Evolutionary conservation across 2,113 vertebrate genomes (phyloP), one percentile per base, ranked within the genome.

Genomic region (Ictalurus furcatus): DNA sequence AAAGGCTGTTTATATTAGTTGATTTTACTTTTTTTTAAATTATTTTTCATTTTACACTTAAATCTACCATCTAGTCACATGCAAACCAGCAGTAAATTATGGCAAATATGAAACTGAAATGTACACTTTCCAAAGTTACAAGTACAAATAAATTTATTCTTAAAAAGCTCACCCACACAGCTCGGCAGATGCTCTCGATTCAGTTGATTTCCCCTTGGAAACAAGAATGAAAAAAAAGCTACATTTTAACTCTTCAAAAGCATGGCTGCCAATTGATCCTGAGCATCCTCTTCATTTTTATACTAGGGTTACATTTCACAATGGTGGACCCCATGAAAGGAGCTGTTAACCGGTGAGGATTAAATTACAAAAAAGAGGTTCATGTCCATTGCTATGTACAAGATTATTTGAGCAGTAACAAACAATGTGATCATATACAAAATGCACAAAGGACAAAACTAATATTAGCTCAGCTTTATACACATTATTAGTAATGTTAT

Each of bases 181-280:
- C 91, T 95, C 97, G 97, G 94, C 97, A 96, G 89, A 95, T 96
- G 92, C 92, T 95, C 73, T 94, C 96, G 90, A 97, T 93, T 94
- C 96, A 97, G 94, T 94, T 78, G 91, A 98, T 90, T 95, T 95
- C 96, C 90, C 97, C 96, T 97, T 97, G 94, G 90, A 94, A 94
- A 90, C 88, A 88, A 91, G 91, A 92, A 48, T 48, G 44, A 44
- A 88, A 88, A 92, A 91, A 91, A 93, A 88, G 90, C 67, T 87
- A 88, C 48, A 16, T 86, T 84, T 85, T 87, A 80, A 85, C 80
- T 88, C 89, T 48, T 84, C 79, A 81, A 67, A 86, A 84, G 76
- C 44, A 82, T 11, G 44, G 7, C 86, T 59, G 87, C 74, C 65
- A 89, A 91, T 85, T 37, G 67, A 83, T 85, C 87, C 69, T 69